These are phyloP conservation scores for Clanis bilineata DNA, from an alignment of 2,888 invertebrate genomes.

Conservation along the genomic window DNA sequence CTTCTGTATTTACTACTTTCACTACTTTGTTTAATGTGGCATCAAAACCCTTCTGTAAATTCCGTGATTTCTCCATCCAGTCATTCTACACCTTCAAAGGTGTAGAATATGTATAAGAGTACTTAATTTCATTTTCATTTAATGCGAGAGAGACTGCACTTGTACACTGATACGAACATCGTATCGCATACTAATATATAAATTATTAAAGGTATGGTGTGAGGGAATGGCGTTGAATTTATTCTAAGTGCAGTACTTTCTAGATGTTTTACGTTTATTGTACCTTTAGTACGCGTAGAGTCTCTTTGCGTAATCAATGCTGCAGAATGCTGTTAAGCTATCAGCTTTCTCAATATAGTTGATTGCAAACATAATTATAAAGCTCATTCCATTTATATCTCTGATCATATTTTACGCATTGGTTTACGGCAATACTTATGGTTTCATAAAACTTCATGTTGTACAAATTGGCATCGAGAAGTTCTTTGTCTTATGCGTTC, in stretches of 20 bases:
- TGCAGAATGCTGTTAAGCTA: too few relatives aligned
- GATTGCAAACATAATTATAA: not conserved
- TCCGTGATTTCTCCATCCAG: not conserved
- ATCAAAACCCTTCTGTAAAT: not conserved
- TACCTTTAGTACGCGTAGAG: not conserved
- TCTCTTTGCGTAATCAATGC: not conserved
- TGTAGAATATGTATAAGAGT: not conserved
- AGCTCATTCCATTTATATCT: not conserved
- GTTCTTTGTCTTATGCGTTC: too few relatives aligned
- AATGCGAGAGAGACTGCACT: not conserved
- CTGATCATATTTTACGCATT: too few relatives aligned
- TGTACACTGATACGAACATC: not conserved
- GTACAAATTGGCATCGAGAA: too few relatives aligned
- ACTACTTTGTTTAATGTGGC: not conserved
- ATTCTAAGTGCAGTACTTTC: slow-evolving; percentile 17
- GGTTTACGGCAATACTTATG: too few relatives aligned
- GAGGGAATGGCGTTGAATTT: slow-evolving; percentile 13
- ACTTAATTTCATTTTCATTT: slow-evolving; percentile 6
- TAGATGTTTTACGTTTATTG: slow-evolving; percentile 16
- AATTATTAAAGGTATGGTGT: slow-evolving; percentile 8
- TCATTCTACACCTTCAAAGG: not conserved
- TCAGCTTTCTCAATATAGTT: not conserved
- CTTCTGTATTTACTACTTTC: not conserved
- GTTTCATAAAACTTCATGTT: too few relatives aligned
- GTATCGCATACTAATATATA: not conserved